phyloP scores from a whole-genome alignment of 1,140 invertebrate species.

The Andricus grossulariae region DNA sequence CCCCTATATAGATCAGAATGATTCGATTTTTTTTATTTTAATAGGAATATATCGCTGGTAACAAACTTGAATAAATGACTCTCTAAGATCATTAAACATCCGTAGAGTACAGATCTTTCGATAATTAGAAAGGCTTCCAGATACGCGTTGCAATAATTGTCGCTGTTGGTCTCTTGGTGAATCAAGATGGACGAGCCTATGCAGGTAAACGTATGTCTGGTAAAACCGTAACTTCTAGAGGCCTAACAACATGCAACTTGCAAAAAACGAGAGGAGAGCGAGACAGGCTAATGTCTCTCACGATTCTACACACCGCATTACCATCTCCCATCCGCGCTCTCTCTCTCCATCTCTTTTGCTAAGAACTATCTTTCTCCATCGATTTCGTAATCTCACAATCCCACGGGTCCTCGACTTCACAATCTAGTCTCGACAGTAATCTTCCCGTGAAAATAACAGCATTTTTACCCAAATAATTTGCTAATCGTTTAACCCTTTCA shows the following conservation, averaged over 20 bases:
- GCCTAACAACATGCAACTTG: constrained; percentile 48
- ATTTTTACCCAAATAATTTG: not conserved
- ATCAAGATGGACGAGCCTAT: constrained; percentile 16
- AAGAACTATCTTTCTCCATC: constrained; percentile 19
- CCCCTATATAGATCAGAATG: too few species aligned
- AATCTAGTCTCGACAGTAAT: not conserved
- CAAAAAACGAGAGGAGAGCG: constrained; percentile 55
- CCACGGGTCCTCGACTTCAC: constrained; percentile 36
- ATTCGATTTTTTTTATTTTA: not conserved
- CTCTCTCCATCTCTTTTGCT: constrained; percentile 34
- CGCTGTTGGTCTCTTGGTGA: constrained; percentile 14
- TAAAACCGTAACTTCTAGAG: not conserved
- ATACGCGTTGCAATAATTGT: constrained; percentile 30
- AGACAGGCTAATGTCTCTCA: constrained; percentile 58
- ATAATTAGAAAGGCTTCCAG: constrained; percentile 25
- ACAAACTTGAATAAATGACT: constrained; percentile 17
- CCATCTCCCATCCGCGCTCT: not conserved
- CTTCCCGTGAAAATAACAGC: constrained; percentile 5
- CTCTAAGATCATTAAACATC: constrained; percentile 14
- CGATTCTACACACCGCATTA: constrained; percentile 46
- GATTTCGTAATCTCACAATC: constrained; percentile 54
- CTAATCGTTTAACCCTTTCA: not conserved
- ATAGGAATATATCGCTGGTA: not conserved
- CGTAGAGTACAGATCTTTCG: not conserved
- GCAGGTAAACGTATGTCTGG: constrained; percentile 4